Evolutionary conservation across 2,888 invertebrate genomes (phyloP).

Genomic region (Carcina quercana): DNA sequence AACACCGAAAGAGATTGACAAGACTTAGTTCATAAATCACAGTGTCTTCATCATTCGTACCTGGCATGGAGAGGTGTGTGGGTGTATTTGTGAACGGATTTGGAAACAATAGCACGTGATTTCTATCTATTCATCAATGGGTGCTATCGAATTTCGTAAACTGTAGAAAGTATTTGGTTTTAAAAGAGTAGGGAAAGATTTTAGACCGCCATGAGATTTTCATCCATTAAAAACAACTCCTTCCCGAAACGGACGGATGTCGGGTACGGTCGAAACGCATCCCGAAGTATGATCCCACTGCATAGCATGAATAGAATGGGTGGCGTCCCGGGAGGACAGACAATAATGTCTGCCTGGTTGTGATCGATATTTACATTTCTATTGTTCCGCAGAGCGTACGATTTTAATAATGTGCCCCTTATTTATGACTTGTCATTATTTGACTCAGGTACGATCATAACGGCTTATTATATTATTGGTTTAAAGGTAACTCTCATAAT

Average conservation of each 20-base stretch:
- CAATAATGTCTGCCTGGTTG: slow-evolving; percentile 49
- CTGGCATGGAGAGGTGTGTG: slow-evolving; percentile 33
- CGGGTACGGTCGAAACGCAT: slow-evolving; percentile 26
- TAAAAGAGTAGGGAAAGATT: too few relatives aligned
- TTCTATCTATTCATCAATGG: slow-evolving; percentile 25
- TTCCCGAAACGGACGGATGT: slow-evolving; percentile 23
- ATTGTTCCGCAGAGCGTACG: slow-evolving; percentile 35
- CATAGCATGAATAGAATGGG: slow-evolving; percentile 34
- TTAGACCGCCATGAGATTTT: too few relatives aligned
- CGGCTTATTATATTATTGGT: slow-evolving; percentile 7
- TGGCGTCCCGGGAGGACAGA: slow-evolving; percentile 45
- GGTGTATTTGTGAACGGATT: slow-evolving; percentile 38
- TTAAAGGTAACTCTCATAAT: slow-evolving; percentile 2
- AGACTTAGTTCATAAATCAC: slow-evolving; percentile 35
- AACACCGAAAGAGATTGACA: slow-evolving; percentile 24
- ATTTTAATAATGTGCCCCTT: slow-evolving; percentile 29
- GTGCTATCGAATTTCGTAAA: slow-evolving; percentile 1
- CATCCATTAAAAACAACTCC: too few relatives aligned
- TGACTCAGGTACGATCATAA: too few relatives aligned
- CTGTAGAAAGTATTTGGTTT: neutral
- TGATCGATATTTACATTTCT: slow-evolving; percentile 59
- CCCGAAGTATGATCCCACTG: slow-evolving; percentile 30
- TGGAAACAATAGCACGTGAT: slow-evolving; percentile 40
- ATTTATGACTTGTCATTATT: slow-evolving; percentile 12
- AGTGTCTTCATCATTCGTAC: slow-evolving; percentile 34